Base-by-base conservation (phyloP, 2,113 vertebrate species). In the Nicator chloris region DNA sequence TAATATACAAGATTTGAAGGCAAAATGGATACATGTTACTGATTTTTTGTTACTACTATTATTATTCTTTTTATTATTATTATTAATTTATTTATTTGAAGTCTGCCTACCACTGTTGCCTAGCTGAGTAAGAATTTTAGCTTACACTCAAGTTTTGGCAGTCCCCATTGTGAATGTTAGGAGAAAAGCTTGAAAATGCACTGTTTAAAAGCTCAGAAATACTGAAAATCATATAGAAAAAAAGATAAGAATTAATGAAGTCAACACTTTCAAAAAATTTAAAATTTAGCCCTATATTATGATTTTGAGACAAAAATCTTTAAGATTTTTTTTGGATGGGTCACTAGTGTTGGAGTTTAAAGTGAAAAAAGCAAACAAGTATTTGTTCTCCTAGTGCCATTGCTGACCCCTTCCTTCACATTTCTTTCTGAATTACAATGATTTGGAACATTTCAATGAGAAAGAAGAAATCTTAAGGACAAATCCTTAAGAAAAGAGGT, bases 121-220 rank as follows among this genome's bases (percentile, higher is more conserved):
- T 56, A 7, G 2, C 40, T 72, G 44, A 72, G 22, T 47, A 63
- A 30, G 37, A 75, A 28, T 84, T 91, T 49, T 40, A 16, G 10
- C 9, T 86, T 86, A 77, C 26, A 59, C 35, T 42, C n/a, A 31
- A 45, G 21, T 90, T 89, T 78, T 66, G 39, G 12, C 26, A 53
- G 16, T 54, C 6, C 3, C 3, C 9, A 11, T 75, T 30, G 4
- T 45, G 35, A 82, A 31, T 0, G 0, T 50, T 42, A 12, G 3
- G 9, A 18, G 13, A 42, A 60, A 83, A 56, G 10, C 17, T 73
- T 80, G 27, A 89, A 92, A 16, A 20, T 23, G 10, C 7, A 45
- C 3, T 2, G 15, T 79, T 42, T 51, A 28, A 86, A 65, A 51
- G 9, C 20, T 63, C 2, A 86, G 56, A 51, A 65, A 22, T 31